Evolutionary conservation across 2,888 invertebrate species (phyloP).

Genomic region (Pollenia griseotomentosa): DNA sequence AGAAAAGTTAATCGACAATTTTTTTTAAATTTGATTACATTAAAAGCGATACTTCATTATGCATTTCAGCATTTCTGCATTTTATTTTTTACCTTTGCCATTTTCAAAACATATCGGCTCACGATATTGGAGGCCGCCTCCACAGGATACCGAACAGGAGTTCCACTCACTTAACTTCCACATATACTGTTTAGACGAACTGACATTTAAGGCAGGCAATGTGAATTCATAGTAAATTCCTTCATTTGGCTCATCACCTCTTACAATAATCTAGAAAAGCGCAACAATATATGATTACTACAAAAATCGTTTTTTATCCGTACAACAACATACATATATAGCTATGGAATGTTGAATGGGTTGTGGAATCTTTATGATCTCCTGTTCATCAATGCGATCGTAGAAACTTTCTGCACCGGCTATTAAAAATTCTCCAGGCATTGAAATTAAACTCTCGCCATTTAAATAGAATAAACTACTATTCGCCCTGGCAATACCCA

Average conservation of each 20-base stretch:
- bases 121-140: constrained; percentile 89
- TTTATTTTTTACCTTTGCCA: constrained; percentile 83
- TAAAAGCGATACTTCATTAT: no score
- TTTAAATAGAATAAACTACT: constrained; percentile 91
- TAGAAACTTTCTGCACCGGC: constrained; percentile 92
- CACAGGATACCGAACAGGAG: constrained; percentile 91
- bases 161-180: constrained; percentile 94
- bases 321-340: constrained; percentile 88
- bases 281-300: constrained; percentile 43
- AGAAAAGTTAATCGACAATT: constrained; percentile 10
- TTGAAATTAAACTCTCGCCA: constrained; percentile 89
- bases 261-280: constrained; percentile 87
- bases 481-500: constrained; percentile 90
- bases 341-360: constrained; percentile 92
- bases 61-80: neutral
- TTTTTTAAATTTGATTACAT: neutral
- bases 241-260: constrained; percentile 90
- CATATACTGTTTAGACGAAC: constrained; percentile 87
- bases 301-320: neutral
- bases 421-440: constrained; percentile 92
- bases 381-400: constrained; percentile 90
- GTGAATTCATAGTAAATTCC: constrained; percentile 94
- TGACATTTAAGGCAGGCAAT: constrained; percentile 85
- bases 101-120: constrained; percentile 85
- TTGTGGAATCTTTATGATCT: constrained; percentile 92